Conservation (phyloP, 2,797 vertebrate genomes). For the Scomberomorus guttatus region DNA sequence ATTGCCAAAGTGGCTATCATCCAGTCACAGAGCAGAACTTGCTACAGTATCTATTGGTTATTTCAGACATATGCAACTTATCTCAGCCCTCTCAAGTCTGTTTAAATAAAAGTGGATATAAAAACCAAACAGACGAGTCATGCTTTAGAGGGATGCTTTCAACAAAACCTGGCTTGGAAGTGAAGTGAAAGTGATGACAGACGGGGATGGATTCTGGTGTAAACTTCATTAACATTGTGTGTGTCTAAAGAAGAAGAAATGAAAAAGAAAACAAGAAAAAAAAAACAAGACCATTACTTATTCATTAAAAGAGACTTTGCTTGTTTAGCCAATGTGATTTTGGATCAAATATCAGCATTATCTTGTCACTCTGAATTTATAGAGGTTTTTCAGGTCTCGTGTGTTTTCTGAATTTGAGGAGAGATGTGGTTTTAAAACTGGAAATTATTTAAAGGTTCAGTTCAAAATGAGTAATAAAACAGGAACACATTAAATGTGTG, state of each 20-base stretch:
- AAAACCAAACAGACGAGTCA: slow-evolving; percentile 51
- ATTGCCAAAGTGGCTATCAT: slow-evolving; percentile 10
- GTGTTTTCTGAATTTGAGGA: not conserved
- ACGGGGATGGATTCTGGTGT: slow-evolving; percentile 3
- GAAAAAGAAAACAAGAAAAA: no score
- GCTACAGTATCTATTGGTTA: slow-evolving; percentile 4
- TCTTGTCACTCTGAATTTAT: not conserved
- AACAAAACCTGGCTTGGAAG: slow-evolving; percentile 1
- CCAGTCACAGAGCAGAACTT: slow-evolving; percentile 4
- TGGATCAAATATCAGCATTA: not conserved
- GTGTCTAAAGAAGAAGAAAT: no score
- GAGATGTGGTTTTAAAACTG: no score
- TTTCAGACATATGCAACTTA: slow-evolving; percentile 51
- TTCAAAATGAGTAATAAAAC: not conserved
- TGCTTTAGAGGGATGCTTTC: slow-evolving; percentile 41
- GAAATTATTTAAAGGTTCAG: not conserved
- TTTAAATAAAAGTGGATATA: slow-evolving; percentile 37
- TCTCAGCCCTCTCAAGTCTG: slow-evolving; percentile 37
- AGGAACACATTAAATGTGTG: not conserved
- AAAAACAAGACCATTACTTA: not conserved
- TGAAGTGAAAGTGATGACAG: slow-evolving; percentile 14
- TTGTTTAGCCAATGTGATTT: not conserved
- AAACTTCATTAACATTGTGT: not conserved
- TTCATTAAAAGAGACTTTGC: slow-evolving; percentile 3
- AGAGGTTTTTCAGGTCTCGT: not conserved